Evolutionary conservation across 2,113 vertebrate species (phyloP).

Genomic region (Probosciger aterrimus): DNA sequence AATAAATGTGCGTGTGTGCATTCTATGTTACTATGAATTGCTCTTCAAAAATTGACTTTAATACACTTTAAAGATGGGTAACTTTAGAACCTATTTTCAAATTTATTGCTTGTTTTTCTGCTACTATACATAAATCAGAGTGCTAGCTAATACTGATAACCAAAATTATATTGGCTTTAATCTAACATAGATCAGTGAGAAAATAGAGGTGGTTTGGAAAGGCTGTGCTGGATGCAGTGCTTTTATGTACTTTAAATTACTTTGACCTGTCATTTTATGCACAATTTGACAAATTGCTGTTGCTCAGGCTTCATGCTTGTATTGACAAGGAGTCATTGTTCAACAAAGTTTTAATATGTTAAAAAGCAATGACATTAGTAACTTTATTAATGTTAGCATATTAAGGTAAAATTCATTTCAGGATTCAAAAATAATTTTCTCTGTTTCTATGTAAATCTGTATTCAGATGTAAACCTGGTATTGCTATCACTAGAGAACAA

Average conservation of each 20-base stretch:
- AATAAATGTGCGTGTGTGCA: not conserved
- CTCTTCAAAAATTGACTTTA: not conserved
- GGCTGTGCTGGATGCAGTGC: not conserved
- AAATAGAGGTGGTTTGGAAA: slow-evolving; percentile 9
- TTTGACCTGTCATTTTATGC: not conserved
- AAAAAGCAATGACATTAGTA: not conserved
- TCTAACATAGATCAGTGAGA: not conserved
- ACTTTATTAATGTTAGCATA: not conserved
- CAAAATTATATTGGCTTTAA: not conserved
- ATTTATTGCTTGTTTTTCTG: not conserved
- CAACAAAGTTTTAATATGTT: not conserved
- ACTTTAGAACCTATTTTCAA: not conserved
- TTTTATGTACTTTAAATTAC: not conserved
- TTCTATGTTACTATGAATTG: not conserved
- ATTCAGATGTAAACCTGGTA: not conserved
- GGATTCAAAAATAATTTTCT: not conserved
- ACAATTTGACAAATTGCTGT: not conserved
- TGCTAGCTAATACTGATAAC: not conserved
- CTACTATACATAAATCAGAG: not conserved
- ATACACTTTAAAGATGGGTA: not conserved
- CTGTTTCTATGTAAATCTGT: not conserved
- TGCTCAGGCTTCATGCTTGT: not conserved
- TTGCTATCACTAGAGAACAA: not conserved
- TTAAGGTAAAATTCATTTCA: not conserved
- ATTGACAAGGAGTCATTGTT: not conserved